phyloP scores from a whole-genome alignment of 2,888 invertebrate species.

The Sthenelais limicola region DNA sequence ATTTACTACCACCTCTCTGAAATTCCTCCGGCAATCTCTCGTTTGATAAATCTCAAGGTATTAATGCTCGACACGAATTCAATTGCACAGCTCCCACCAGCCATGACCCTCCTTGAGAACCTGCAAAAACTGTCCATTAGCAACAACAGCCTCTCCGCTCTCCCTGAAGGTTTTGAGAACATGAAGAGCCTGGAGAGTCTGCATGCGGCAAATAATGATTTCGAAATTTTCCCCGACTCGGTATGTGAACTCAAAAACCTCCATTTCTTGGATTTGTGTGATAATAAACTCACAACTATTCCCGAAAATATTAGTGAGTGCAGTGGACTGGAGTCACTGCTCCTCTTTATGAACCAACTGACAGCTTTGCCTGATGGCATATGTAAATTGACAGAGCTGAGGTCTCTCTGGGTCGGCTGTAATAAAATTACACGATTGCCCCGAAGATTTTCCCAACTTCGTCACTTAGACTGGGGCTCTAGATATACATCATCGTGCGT shows the following conservation, averaged over 20 bases:
- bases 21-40: slow-evolving; percentile 65
- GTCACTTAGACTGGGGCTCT: slow-evolving; percentile 67
- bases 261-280: slow-evolving; percentile 71
- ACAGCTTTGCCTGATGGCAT: slow-evolving; percentile 65
- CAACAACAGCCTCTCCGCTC: slow-evolving; percentile 64
- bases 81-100: slow-evolving; percentile 62
- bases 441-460: slow-evolving; percentile 63
- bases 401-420: slow-evolving; percentile 72
- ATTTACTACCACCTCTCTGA: slow-evolving; percentile 64
- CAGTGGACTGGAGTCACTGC: slow-evolving; percentile 67
- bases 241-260: slow-evolving; percentile 65
- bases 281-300: slow-evolving; percentile 65
- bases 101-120: slow-evolving; percentile 62
- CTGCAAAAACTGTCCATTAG: slow-evolving; percentile 69
- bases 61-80: slow-evolving; percentile 71
- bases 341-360: slow-evolving; percentile 70
- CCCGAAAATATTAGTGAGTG: slow-evolving; percentile 66
- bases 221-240: slow-evolving; percentile 65
- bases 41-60: slow-evolving; percentile 65
- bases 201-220: slow-evolving; percentile 71
- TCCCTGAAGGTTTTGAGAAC: slow-evolving; percentile 63
- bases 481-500: slow-evolving; percentile 65
- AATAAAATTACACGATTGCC: slow-evolving; percentile 69
- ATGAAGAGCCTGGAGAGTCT: slow-evolving; percentile 64
- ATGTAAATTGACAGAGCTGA: slow-evolving; percentile 68